A percentile compares a stretch with the other conserved stretches of the same genome.
Evolutionary conservation across 2,888 invertebrate species (phyloP).

Genomic region (Chymomyza fuscimana): DNA sequence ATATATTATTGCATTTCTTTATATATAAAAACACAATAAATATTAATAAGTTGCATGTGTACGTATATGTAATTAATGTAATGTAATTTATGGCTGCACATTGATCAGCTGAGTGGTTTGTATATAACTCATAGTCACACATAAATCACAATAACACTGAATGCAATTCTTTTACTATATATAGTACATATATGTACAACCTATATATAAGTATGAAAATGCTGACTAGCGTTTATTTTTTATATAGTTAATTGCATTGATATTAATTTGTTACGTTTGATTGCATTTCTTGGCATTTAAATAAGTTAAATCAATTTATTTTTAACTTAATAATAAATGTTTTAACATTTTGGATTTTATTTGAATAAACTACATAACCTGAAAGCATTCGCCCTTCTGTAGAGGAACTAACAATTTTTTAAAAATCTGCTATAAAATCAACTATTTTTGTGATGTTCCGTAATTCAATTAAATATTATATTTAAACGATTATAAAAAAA

Average conservation of each 20-base stretch:
- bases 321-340: too few relatives aligned
- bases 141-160: conserved; percentile 66
- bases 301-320: too few relatives aligned
- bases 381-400: too few relatives aligned
- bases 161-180: background rate
- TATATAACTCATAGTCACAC: conserved; percentile 42
- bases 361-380: too few relatives aligned
- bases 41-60: conserved; percentile 19
- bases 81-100: conserved; percentile 73
- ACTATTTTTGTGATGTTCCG: too few relatives aligned
- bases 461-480: too few relatives aligned
- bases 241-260: background rate
- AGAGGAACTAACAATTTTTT: too few relatives aligned
- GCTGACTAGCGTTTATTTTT: background rate
- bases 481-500: too few relatives aligned
- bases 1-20: conserved; percentile 44
- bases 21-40: background rate
- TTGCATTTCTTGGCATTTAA: too few relatives aligned
- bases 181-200: background rate
- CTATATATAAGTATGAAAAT: background rate
- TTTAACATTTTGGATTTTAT: too few relatives aligned
- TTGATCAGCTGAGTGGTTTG: conserved; percentile 52
- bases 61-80: conserved; percentile 64
- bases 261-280: background rate
- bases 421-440: too few relatives aligned